Evolutionary conservation across 2,888 invertebrate species (phyloP), one percentile per base, ranked within the genome.

Genomic region (Synergus laeviventris): DNA sequence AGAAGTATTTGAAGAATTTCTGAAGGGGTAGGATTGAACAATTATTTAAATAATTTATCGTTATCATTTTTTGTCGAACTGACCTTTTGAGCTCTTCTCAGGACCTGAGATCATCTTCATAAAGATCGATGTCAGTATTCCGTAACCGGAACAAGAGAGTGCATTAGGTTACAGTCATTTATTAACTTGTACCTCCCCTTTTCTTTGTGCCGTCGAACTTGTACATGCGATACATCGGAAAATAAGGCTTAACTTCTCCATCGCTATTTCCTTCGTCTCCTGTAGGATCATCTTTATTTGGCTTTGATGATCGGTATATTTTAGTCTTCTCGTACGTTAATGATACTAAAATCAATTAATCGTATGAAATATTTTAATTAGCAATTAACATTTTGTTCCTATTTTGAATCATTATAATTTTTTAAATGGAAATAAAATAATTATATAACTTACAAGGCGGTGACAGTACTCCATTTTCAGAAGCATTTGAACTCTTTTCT

Each of bases 241-340:
- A 86, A 73, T 86, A 89, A 2, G 85, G 82, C 24, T 84, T 79
- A 39, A 83, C 83, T 74, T 87, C 86, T 21, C 84, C 85, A 66
- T 88, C 88, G 79, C 84, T 86, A 77, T 86, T 86, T 5, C 84
- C 86, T 39, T 88, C 87, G 36, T 87, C 86, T 39, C 88, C 88
- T 24, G 85, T 85, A 49, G 89, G 88, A 85, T 89, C 89, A 77
- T 89, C 88, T 31, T 79, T 86, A 79, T 87, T 86, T 73, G 89
- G 88, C 79, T 89, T 89, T 24, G 89, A 89, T 56, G 89, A 89
- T 81, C 88, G 86, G 83, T 89, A 89, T 77, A 88, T 86, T 74
- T 81, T 86, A 83, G 88, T 88, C 74, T 83, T 83, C 82, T 86
- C 85, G 81, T 87, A 89, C 42, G 81, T 59, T 59, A 59, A 59